Percentiles rank a stretch among this genome's conserved stretches.
Evolutionary conservation across 2,113 vertebrate species (phyloP).

Genomic region (Thalassarche chlororhynchos): DNA sequence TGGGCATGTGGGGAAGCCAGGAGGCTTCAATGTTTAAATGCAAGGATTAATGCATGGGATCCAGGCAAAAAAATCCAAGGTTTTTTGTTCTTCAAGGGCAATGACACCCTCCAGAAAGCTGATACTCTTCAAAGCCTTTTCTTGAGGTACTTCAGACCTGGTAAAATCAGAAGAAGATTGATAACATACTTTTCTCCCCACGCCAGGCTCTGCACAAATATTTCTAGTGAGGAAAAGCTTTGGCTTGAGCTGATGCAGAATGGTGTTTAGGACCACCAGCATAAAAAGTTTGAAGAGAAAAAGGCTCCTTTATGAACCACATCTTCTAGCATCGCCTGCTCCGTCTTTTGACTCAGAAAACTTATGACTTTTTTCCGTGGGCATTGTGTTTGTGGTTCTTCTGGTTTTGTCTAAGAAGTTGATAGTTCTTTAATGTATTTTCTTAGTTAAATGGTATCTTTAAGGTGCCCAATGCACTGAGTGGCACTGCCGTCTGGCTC

Average conservation of each 20-base stretch:
- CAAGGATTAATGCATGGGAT: background rate
- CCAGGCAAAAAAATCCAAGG: background rate
- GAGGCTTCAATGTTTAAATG: background rate
- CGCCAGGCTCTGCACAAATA: background rate
- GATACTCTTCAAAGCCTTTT: background rate
- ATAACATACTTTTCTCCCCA: background rate
- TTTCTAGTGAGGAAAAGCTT: background rate
- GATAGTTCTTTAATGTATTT: background rate
- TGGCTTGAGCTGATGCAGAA: background rate
- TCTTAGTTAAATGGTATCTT: background rate
- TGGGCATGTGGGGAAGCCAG: background rate
- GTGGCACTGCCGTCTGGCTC: background rate
- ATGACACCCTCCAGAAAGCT: background rate
- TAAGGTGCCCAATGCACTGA: background rate
- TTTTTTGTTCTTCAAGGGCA: background rate
- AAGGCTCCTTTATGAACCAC: background rate
- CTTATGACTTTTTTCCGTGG: background rate
- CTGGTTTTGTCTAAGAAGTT: background rate
- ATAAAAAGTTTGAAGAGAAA: background rate
- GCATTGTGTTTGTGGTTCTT: background rate
- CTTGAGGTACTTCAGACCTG: background rate
- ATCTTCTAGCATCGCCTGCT: background rate
- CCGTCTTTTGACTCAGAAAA: background rate
- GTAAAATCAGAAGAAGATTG: background rate
- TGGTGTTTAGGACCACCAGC: background rate